Evolutionary conservation across 2,113 vertebrate species (phyloP), one percentile per base, ranked within the genome.

Genomic region (Neopipo cinnamomea): DNA sequence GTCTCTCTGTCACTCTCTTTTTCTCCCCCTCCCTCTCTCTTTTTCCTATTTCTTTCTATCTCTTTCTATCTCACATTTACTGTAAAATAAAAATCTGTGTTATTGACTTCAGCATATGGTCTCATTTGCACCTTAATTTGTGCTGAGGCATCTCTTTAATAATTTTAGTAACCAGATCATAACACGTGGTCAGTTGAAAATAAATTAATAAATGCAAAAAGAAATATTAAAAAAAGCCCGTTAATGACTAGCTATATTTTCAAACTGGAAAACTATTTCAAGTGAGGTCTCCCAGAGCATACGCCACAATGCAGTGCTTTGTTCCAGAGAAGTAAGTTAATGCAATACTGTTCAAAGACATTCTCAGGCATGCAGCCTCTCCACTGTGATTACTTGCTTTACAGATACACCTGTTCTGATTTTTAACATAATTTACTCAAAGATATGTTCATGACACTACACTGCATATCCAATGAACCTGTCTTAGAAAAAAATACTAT

Each of bases 211-310:
- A 49, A 49, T 9, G 4, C 2, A 47, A 24, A 55, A 20, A 47
- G 7, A 67, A 62, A 42, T 27, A 23, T 8, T 42, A 3, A 7
- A 19, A 50, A 49, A n/a, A 50, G 0, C 2, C 8, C 2, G 8
- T 82, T 75, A 21, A 31, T 65, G 20, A 70, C n/a, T 9, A 74
- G 2, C 5, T 70, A 1, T n/a, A 11, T 47, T 79, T 86, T 70
- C 16, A 86, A 85, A 85, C 9, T 23, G 9, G 14, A 80, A 72
- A 71, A 30, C 5, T 4, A 14, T 44, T 89, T 90, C 21, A n/a
- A 2, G 7, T 46, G 3, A 79, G 9, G 11, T 75, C 10, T 90
- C 8, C 18, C 11, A 82, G 52, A 35, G 18, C 17, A 46, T 27
- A 55, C 10, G 46, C 28, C 35, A 47, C 4, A 56, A 24, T 22